These are phyloP conservation scores for Nymphicus hollandicus DNA, from an alignment of 2,113 vertebrate genomes.

Conservation along the genomic window DNA sequence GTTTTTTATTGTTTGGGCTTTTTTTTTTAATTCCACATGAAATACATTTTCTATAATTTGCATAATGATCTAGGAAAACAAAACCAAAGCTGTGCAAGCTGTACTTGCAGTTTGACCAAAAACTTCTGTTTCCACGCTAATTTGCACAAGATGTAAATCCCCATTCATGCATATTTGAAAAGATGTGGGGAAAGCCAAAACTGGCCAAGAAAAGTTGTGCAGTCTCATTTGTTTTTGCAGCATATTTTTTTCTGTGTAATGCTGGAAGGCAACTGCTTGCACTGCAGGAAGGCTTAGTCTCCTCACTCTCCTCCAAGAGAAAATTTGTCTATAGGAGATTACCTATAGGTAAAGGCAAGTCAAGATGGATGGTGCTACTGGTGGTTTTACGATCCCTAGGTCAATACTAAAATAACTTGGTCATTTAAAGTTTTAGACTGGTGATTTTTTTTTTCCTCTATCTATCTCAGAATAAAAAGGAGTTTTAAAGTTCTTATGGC, in stretches of 20 bases:
- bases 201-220: accelerated
- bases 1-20: background rate
- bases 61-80: background rate
- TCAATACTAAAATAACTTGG: background rate
- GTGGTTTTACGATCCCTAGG: background rate
- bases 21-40: background rate
- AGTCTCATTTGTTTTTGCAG: background rate
- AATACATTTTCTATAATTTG: background rate
- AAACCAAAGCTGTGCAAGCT: background rate
- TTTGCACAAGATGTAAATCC: background rate
- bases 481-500: background rate
- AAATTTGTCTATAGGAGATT: background rate
- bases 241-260: background rate
- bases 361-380: background rate
- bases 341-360: background rate
- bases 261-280: background rate
- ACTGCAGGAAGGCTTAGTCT: background rate
- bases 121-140: background rate
- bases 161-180: background rate
- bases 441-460: background rate
- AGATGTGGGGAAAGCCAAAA: background rate
- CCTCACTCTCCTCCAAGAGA: background rate
- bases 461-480: background rate
- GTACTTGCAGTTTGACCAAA: background rate
- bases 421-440: background rate